Evolutionary conservation across 2,888 invertebrate species (phyloP).

Genomic region (Sesamia inferens): DNA sequence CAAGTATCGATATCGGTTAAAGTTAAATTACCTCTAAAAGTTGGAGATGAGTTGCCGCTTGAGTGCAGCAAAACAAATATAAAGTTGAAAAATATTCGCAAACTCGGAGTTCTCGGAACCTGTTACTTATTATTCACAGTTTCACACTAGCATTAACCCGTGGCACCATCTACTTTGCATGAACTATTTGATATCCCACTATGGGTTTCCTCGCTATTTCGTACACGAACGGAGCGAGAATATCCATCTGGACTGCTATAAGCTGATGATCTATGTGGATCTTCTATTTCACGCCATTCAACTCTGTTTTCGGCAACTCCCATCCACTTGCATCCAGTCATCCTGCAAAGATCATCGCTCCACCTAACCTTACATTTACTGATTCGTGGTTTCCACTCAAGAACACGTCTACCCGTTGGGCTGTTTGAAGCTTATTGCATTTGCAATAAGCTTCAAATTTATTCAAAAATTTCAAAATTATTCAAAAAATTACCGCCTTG

Average conservation of each 20-base stretch:
- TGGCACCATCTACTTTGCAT: background rate
- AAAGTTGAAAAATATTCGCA: conserved; percentile 34
- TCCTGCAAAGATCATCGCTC: too few species aligned
- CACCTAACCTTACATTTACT: too few species aligned
- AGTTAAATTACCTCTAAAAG: conserved; percentile 44
- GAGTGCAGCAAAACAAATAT: conserved; percentile 34
- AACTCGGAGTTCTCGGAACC: conserved; percentile 23
- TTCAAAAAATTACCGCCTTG: background rate
- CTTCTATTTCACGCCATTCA: too few species aligned
- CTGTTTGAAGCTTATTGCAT: too few species aligned
- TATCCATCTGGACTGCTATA: too few species aligned
- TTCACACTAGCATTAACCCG: background rate
- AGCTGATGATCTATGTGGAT: too few species aligned
- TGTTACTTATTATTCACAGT: conserved; percentile 23
- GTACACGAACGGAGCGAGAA: background rate
- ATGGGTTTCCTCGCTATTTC: background rate
- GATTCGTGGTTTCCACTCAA: too few species aligned
- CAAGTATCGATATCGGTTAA: conserved; percentile 31
- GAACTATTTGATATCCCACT: background rate
- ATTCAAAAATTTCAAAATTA: background rate
- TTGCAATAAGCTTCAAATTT: too few species aligned
- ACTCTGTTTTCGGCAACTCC: too few species aligned
- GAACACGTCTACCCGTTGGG: too few species aligned
- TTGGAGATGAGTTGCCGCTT: conserved; percentile 35
- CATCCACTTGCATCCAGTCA: too few species aligned